Evolutionary conservation across 1,140 invertebrate species (phyloP).

Genomic region (Pectinophora gossypiella): DNA sequence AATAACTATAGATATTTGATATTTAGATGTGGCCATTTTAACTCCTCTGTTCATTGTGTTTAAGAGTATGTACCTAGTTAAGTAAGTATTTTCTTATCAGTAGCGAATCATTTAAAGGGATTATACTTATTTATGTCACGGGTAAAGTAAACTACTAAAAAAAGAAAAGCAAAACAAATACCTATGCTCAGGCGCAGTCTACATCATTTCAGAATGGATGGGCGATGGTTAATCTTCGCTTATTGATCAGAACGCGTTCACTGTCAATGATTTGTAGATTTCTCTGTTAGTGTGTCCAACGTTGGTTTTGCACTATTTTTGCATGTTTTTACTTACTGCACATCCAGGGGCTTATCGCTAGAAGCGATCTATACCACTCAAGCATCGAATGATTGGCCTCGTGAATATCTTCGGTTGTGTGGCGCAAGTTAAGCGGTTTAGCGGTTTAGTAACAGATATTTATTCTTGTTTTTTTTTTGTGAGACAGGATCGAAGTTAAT

Average conservation of each 20-base stretch:
- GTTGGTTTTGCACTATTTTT: neutral
- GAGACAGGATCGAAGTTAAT: no score
- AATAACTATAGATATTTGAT: no score
- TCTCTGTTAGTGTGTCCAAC: neutral
- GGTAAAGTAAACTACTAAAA: no score
- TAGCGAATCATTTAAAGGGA: no score
- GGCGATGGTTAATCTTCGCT: neutral
- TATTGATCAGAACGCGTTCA: neutral
- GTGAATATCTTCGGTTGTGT: constrained; percentile 20
- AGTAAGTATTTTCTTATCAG: no score
- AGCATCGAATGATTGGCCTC: constrained; percentile 25
- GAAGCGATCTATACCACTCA: constrained; percentile 19
- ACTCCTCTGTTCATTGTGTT: no score
- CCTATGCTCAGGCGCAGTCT: neutral
- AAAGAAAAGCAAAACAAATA: neutral
- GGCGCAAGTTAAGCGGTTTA: constrained; percentile 21
- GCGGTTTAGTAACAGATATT: no score
- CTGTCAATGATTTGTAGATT: constrained; percentile 2
- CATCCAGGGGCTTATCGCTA: constrained; percentile 16
- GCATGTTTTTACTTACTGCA: constrained; percentile 7
- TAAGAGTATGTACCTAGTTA: no score
- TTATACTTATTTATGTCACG: no score
- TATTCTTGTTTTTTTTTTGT: no score
- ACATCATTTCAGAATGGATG: neutral
- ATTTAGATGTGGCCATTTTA: no score